Evolutionary conservation across 2,113 vertebrate species (phyloP).

Genomic region (Macrotis lagotis): DNA sequence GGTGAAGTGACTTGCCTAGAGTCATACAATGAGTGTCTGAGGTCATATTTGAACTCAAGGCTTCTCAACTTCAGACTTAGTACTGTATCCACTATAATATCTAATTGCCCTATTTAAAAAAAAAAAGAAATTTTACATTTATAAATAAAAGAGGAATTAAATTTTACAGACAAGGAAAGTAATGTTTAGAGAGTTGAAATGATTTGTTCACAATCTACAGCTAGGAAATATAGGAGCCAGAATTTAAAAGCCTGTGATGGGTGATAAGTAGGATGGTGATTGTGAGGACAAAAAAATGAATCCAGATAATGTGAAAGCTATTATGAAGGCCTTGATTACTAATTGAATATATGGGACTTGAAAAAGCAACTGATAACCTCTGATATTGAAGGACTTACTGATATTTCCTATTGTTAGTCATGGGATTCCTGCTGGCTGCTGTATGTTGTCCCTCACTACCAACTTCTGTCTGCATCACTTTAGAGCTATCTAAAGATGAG

Average conservation of each 20-base stretch:
- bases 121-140: too few species aligned
- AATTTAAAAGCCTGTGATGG: neutral
- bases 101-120: neutral
- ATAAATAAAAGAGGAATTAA: too few species aligned
- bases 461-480: too few species aligned
- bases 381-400: neutral
- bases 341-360: neutral
- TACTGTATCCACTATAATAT: neutral
- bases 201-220: neutral
- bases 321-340: neutral
- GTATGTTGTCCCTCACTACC: too few species aligned
- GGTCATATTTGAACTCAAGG: neutral
- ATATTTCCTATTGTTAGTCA: neutral
- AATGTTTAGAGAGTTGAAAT: neutral
- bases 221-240: neutral
- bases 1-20: neutral
- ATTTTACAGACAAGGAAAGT: neutral
- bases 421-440: too few species aligned
- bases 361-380: neutral
- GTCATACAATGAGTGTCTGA: neutral
- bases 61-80: neutral
- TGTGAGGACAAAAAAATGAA: neutral
- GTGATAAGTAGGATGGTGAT: neutral
- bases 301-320: neutral
- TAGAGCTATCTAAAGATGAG: too few species aligned